Base-by-base conservation (phyloP, 2,888 invertebrate genomes). In the Minunthozetes semirufus region DNA sequence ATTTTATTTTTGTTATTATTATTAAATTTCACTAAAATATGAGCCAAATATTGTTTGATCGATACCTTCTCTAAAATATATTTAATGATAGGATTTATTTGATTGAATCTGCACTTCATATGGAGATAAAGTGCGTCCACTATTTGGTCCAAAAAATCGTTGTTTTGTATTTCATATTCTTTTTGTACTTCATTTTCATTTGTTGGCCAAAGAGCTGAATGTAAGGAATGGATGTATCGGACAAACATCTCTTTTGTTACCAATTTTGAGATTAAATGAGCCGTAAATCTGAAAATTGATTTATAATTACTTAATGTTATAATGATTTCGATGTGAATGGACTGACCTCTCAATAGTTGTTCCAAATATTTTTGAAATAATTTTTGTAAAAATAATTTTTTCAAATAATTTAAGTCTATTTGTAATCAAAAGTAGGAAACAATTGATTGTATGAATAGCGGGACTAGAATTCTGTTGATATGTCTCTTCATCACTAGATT, bases 361-460 rank as follows among this genome's bases (percentile, higher is more conserved):
- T 38, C 38, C 66, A 17, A 66, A 66, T 4, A 66, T 1, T 5
- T n/a, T 1, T n/a, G 29, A 38, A 38, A 66, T 66, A 4, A 66
- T 6, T 66, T 66, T 66, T 6, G 66, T 13, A 33, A 4, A 38
- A 29, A 66, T 17, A 8, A 42, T 17, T 5, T 38, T 15, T 1
- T 6, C 8, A 66, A 38, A 9, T 15, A 9, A 38, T 66, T 19
- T 13, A 3, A 66, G 3, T 4, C 11, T 66, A 19, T 66, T 66
- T 66, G 66, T 66, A 19, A 66, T 8, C 29, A 38, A 66, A 29
- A n/a, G 19, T 38, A 66, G n/a, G n/a, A 66, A 33, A 66, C 66
- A 66, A 42, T 66, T n/a, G 19, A 66, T 66, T 66, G 33, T 15
- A 27, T 61, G 61, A 29, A 15, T 17, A 17, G 38, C 1, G 15